Percentiles rank a stretch among this genome's conserved stretches.
Conservation (phyloP, 2,797 vertebrate genomes). For the Malurus leucopterus region DNA sequence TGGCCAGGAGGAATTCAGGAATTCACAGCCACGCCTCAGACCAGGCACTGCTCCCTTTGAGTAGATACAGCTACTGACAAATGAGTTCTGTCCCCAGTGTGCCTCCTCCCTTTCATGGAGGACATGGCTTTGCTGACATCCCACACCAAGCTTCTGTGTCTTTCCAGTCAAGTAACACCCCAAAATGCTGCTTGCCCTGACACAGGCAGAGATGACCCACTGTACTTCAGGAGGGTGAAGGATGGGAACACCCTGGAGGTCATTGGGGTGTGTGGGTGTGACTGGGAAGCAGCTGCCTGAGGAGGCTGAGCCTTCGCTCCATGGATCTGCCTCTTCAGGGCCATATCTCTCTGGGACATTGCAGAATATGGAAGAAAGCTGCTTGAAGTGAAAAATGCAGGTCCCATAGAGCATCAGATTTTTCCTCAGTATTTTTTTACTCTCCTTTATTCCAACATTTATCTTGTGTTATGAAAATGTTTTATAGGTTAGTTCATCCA, state of each 20-base stretch:
- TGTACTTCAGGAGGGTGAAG: background rate
- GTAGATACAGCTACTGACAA: background rate
- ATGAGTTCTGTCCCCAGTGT: accelerated
- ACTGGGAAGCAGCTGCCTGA: background rate
- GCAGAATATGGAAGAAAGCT: background rate
- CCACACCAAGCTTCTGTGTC: background rate
- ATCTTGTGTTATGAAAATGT: background rate
- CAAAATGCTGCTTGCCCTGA: background rate
- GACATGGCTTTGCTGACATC: background rate
- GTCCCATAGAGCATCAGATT: background rate
- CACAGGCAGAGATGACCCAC: background rate
- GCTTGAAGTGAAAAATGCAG: background rate
- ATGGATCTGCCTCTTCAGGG: background rate
- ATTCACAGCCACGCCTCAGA: background rate
- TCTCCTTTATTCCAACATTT: background rate
- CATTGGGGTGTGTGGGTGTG: accelerated
- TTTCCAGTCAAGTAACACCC: background rate
- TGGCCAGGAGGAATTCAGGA: background rate
- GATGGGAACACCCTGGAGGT: background rate
- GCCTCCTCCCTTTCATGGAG: background rate
- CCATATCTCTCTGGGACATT: background rate
- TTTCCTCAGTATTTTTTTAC: background rate
- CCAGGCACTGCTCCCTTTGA: accelerated
- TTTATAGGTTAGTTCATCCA: background rate
- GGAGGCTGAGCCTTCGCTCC: background rate